These are phyloP conservation scores for Pristionchus maxplancki DNA, from an alignment of 2,888 invertebrate species.

Conservation along the genomic window DNA sequence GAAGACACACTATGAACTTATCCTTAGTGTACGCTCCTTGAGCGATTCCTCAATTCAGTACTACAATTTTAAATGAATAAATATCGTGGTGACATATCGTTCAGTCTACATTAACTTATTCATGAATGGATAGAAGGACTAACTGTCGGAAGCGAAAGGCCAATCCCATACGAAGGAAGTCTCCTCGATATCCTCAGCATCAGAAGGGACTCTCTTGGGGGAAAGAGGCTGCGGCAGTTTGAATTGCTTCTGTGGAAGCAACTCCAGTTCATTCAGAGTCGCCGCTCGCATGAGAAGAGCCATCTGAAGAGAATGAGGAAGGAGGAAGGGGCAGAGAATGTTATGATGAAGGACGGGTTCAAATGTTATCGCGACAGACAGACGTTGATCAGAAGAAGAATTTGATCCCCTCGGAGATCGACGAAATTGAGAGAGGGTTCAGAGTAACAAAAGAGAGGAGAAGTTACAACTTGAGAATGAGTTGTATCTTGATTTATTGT, in stretches of 20 bases:
- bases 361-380: neutral
- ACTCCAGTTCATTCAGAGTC: slow-evolving; percentile 46
- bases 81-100: neutral
- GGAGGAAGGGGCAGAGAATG: neutral
- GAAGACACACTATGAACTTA: slow-evolving; percentile 73
- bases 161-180: slow-evolving; percentile 72
- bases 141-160: slow-evolving; percentile 73
- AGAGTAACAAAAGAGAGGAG: neutral
- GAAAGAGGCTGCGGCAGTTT: slow-evolving; percentile 31
- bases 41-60: slow-evolving; percentile 64
- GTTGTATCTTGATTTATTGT: neutral
- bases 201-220: neutral
- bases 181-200: slow-evolving; percentile 55
- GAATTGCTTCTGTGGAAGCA: slow-evolving; percentile 50
- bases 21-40: slow-evolving; percentile 73
- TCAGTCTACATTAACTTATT: neutral
- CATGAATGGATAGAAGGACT: slow-evolving; percentile 23
- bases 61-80: neutral
- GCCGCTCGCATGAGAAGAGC: slow-evolving; percentile 48
- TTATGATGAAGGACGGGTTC: neutral
- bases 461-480: neutral
- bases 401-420: neutral
- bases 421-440: neutral
- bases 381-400: neutral
- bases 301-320: slow-evolving; percentile 21